Conservation (phyloP, 1,140 invertebrate species). For the Polyergus mexicanus region DNA sequence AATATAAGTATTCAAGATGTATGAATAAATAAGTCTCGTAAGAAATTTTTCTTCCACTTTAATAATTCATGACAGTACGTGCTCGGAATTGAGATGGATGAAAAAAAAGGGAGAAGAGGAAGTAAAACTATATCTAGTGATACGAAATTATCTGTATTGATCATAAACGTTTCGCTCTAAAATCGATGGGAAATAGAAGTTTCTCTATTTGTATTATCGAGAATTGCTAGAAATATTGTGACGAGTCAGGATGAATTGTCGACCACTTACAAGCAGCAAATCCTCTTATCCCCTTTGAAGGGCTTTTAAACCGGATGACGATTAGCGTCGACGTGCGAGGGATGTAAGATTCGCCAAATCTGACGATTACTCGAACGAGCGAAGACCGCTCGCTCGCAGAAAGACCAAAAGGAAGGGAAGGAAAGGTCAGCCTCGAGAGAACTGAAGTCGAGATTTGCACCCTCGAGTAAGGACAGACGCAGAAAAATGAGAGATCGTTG, state of each 20-base stretch:
- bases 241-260: background rate
- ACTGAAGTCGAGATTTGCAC: constrained; percentile 35
- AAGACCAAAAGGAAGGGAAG: constrained; percentile 2
- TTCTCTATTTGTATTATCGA: background rate
- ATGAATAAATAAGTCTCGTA: background rate
- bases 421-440: background rate
- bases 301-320: constrained; percentile 39
- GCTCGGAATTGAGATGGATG: background rate
- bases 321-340: constrained; percentile 53
- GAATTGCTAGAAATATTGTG: background rate
- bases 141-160: constrained; percentile 30
- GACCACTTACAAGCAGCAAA: constrained; percentile 21
- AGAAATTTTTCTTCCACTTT: background rate
- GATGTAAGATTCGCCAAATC: constrained; percentile 53
- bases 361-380: constrained; percentile 42
- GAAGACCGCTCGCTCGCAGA: background rate
- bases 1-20: background rate
- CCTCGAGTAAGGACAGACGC: constrained; percentile 45
- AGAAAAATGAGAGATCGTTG: constrained; percentile 53
- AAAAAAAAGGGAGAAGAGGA: background rate
- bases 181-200: background rate
- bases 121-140: background rate
- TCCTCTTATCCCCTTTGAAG: constrained; percentile 29
- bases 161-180: background rate
- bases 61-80: constrained; percentile 12